Evolutionary conservation across 2,888 invertebrate species (phyloP), one percentile per base, ranked within the genome.

Genomic region (Blastobasis adustella): DNA sequence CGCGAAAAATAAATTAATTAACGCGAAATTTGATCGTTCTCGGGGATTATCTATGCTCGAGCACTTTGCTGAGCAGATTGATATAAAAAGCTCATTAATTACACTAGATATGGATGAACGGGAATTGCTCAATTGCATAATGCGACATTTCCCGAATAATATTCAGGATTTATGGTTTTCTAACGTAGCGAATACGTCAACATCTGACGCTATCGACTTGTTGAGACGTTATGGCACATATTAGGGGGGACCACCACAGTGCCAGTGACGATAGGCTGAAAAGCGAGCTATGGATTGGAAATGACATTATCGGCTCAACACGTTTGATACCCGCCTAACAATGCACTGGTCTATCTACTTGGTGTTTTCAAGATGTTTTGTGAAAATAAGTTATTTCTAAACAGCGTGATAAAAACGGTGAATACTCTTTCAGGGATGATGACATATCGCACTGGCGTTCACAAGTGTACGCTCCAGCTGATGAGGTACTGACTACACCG

Each of bases 391-490:
- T 2, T 23, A 23, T 23, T 23, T 23, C 23, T 23, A 23, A 23
- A 23, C 6, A 42, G 42, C 42, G 10, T 42, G 1, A n/a, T 10
- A 7, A n/a, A 9, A 42, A 42, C 42, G 42, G 23, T 10, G 10
- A 42, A 42, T 5, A 5, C 42, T 42, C 42, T n/a, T 42, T 9
- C 9, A 92, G 92, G 10, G 92, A 92, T 59, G 91, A 91, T 55
- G 94, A 95, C 62, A 89, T 92, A 9, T 89, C 92, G 0, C 91
- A 90, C 5, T 97, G 97, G 97, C 91, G 93, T 61, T 91, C 93
- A 0, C 95, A 96, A 89, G 93, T 95, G 10, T 95, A 96, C 67
- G 95, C 96, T 0, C 96, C 96, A 8, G 95, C 95, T 0, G 93
- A 95, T 61, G 96, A 96, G 72, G 82, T 96, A 5, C 93, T 97